phyloP scores from a whole-genome alignment of 2,888 invertebrate genomes.

The Exocentrus adspersus region DNA sequence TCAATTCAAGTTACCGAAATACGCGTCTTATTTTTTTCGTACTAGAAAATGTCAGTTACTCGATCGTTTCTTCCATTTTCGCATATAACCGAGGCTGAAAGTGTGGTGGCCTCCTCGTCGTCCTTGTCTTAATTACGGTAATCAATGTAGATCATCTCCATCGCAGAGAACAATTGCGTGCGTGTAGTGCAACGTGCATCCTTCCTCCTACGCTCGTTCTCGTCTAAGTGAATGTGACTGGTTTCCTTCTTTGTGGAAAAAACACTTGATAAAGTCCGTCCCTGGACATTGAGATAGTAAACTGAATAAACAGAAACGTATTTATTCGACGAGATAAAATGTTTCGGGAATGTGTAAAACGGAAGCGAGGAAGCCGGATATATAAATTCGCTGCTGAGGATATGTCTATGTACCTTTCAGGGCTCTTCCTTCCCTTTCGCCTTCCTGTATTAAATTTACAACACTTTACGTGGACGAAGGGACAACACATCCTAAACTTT shows the following conservation, averaged over 20 bases:
- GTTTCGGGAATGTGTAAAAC: not conserved
- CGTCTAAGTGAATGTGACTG: not conserved
- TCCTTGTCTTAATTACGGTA: slow-evolving; percentile 57
- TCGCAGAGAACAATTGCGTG: slow-evolving; percentile 49
- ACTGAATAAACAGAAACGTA: too few relatives aligned
- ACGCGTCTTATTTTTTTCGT: too few relatives aligned
- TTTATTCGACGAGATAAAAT: not conserved
- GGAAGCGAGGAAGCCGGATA: not conserved
- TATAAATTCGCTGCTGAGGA: not conserved
- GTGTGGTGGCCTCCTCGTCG: slow-evolving; percentile 50
- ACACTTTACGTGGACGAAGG: too few relatives aligned
- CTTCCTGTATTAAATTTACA: not conserved
- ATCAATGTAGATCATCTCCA: slow-evolving; percentile 59
- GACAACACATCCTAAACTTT: too few relatives aligned
- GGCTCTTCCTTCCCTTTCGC: not conserved
- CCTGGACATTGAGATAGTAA: too few relatives aligned
- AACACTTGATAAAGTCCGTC: too few relatives aligned
- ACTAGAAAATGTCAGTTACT: not conserved
- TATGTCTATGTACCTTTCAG: not conserved
- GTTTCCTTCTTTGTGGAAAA: not conserved
- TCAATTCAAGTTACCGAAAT: too few relatives aligned
- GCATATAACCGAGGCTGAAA: slow-evolving; percentile 36
- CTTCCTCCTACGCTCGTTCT: slow-evolving; percentile 32
- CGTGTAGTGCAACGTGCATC: slow-evolving; percentile 43
- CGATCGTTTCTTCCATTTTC: slow-evolving; percentile 3